Evolutionary conservation across 2,888 invertebrate genomes (phyloP).

Genomic region (Leucania comma): DNA sequence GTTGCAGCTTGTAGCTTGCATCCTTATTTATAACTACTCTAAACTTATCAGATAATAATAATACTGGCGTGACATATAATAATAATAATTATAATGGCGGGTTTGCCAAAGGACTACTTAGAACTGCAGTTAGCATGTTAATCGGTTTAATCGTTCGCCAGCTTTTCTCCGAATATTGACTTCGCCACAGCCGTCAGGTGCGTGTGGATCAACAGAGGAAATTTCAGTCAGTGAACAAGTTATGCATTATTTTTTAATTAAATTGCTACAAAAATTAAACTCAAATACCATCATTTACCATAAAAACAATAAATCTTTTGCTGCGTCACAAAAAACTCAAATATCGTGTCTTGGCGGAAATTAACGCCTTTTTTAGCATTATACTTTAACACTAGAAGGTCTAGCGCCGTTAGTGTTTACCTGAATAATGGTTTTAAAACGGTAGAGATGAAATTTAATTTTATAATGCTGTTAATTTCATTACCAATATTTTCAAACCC

Average conservation of each 20-base stretch:
- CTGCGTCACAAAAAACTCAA: not conserved
- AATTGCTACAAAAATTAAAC: too few relatives aligned
- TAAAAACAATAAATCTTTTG: too few relatives aligned
- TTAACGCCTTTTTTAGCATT: not conserved
- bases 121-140: constrained; percentile 17
- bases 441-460: too few relatives aligned
- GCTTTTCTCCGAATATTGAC: constrained; percentile 32
- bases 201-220: not conserved
- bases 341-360: not conserved
- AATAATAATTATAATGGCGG: too few relatives aligned
- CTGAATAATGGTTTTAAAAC: too few relatives aligned
- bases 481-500: too few relatives aligned
- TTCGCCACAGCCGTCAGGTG: not conserved
- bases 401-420: too few relatives aligned
- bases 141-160: constrained; percentile 17
- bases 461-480: too few relatives aligned
- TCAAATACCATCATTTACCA: too few relatives aligned
- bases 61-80: too few relatives aligned
- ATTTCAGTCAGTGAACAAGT: too few relatives aligned
- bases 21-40: not conserved
- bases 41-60: not conserved
- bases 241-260: too few relatives aligned
- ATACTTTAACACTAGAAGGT: not conserved
- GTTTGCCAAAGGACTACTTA: constrained; percentile 30
- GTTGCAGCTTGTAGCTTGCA: not conserved